Evolutionary conservation across 2,113 vertebrate genomes (phyloP).

Genomic region (Hippocampus comes): DNA sequence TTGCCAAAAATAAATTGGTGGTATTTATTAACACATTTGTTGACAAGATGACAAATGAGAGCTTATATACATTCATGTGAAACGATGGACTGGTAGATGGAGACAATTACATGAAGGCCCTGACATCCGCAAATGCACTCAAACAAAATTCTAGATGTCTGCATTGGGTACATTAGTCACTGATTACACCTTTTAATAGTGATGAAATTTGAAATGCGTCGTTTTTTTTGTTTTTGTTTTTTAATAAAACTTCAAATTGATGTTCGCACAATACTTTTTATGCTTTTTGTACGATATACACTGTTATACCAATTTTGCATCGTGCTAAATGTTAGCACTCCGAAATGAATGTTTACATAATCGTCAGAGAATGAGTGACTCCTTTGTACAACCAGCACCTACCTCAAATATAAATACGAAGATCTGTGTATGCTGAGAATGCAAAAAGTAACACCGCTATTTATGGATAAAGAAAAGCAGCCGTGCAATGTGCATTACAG

Average conservation of each 20-base stretch:
- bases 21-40: conserved; percentile 53
- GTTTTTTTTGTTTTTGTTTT: background rate
- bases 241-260: background rate
- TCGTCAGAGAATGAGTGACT: background rate
- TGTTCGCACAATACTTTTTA: background rate
- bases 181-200: background rate
- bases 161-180: background rate
- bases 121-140: conserved; percentile 9
- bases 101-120: conserved; percentile 14
- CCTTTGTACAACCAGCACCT: background rate
- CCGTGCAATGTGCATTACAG: conserved; percentile 32
- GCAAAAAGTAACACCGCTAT: conserved; percentile 24
- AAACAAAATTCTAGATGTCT: conserved; percentile 5
- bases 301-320: background rate
- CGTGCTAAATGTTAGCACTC: conserved; percentile 1
- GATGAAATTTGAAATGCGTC: background rate
- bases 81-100: conserved; percentile 13
- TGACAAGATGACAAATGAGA: conserved; percentile 22
- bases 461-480: conserved; percentile 20
- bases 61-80: conserved; percentile 41
- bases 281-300: background rate
- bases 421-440: background rate
- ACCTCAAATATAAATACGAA: background rate
- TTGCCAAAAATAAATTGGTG: conserved; percentile 53
- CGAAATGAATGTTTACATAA: background rate